Conservation (phyloP, 2,888 invertebrate genomes). For the Eumacrocentrus americanus region DNA sequence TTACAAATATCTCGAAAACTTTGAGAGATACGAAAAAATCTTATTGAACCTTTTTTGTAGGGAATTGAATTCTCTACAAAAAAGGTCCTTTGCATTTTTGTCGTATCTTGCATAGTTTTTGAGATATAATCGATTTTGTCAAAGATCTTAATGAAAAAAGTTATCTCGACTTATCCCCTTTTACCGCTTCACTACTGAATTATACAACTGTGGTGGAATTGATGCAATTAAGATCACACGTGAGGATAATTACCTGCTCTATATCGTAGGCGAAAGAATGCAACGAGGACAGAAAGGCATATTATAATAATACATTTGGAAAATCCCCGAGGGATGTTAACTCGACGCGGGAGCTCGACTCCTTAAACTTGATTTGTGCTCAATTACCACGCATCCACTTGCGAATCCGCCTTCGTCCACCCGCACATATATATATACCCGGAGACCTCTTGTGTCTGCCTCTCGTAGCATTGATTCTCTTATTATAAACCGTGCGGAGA, state of each 20-base stretch:
- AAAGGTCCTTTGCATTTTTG: no score
- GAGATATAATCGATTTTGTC: no score
- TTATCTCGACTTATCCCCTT: no score
- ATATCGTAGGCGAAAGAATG: slow-evolving; percentile 38
- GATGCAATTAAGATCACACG: slow-evolving; percentile 42
- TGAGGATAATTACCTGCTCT: slow-evolving; percentile 37
- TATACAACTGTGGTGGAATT: no score
- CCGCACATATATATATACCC: slow-evolving; percentile 1
- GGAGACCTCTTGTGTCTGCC: slow-evolving; percentile 9
- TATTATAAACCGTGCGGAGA: slow-evolving; percentile 40
- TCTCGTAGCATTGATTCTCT: slow-evolving; percentile 36
- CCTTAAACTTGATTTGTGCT: slow-evolving; percentile 62
- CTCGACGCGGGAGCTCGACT: slow-evolving; percentile 43
- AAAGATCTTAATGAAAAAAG: no score
- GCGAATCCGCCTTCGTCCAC: slow-evolving; percentile 25
- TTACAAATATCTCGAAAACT: no score
- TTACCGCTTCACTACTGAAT: no score
- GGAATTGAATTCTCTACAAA: slow-evolving; percentile 35
- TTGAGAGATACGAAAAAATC: no score
- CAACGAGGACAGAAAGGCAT: slow-evolving; percentile 35
- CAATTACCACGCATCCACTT: slow-evolving; percentile 57
- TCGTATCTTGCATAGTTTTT: no score
- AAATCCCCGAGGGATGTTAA: slow-evolving; percentile 40
- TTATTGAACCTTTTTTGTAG: no score
- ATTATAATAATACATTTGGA: slow-evolving; percentile 33